Evolutionary conservation across 2,797 vertebrate genomes (phyloP), one percentile per base, ranked within the genome.

Genomic region (Crocidura indochinensis): DNA sequence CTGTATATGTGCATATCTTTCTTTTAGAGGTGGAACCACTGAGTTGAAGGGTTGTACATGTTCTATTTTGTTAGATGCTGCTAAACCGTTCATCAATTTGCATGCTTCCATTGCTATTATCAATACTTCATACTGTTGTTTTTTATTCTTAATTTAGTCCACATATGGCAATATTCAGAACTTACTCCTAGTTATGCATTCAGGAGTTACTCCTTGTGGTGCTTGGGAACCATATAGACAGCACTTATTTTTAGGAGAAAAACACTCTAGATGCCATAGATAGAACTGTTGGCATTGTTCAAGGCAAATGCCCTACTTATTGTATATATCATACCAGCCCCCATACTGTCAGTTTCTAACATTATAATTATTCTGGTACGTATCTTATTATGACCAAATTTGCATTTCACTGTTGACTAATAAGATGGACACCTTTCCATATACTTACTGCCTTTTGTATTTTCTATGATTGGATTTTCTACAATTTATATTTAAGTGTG

Each of bases 341-440:
- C 84, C 81, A 38, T 69, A 90, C 69, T 77, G 68, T 74, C 81
- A 92, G 51, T 78, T 79, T 95, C 87, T 60, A 46, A 84, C 80
- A 89, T 79, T 92, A 60, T 75, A 68, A 71, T 90, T 46, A 92
- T 82, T 92, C 68, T 95, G 62, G 53, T 95, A 71, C 81, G 56
- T 89, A 93, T 92, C 56, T 94, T 26, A 75, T 38, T 75, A 78
- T 93, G 60, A 24, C 87, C 91, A 75, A 86, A 71, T 84, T 92
- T 87, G 81, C 27, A 95, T 71, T 92, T 95, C 72, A 88, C 64
- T 82, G 47, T 74, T 95, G 80, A 91, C 69, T 94, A 84, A 83
- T 94, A 84, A 79, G 27, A 31, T 88, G 90, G 81, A 94, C 24
- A 93, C 73, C 24, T 95, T 92, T 88, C 85, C 67, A 85, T 78